Percentiles rank a stretch among this genome's conserved stretches.
Evolutionary conservation across 2,113 vertebrate genomes (phyloP).

Genomic region (Misgurnus anguillicaudatus): DNA sequence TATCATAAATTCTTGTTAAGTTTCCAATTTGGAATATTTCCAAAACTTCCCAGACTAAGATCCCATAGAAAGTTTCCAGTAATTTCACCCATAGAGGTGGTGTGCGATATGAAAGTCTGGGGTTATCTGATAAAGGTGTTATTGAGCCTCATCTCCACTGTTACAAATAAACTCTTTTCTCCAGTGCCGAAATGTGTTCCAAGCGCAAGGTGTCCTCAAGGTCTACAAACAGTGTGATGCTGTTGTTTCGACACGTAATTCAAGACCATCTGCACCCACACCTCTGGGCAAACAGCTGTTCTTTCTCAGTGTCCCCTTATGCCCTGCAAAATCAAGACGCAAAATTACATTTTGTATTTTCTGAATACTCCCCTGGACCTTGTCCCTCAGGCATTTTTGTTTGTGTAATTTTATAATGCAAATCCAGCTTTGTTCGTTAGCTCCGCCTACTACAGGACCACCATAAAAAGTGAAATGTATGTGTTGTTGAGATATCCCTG

Average conservation of each 20-base stretch:
- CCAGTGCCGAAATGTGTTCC: not conserved
- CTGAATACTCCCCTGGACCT: not conserved
- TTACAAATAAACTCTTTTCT: not conserved
- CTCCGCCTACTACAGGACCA: no score
- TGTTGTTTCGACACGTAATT: conserved; percentile 5
- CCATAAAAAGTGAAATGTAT: no score
- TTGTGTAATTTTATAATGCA: not conserved
- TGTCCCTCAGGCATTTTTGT: not conserved
- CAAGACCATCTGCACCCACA: not conserved
- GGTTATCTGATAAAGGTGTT: not conserved
- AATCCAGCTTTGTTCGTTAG: not conserved
- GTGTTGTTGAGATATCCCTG: no score
- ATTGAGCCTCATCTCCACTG: not conserved
- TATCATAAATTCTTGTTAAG: no score
- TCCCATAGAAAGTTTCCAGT: no score
- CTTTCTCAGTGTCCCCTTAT: not conserved
- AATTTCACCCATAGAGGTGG: no score
- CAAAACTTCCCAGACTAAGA: no score
- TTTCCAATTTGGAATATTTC: no score
- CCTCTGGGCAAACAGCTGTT: conserved; percentile 2
- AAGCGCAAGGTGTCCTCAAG: conserved; percentile 12
- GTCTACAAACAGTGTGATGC: conserved; percentile 3
- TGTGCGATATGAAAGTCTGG: no score
- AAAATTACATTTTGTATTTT: not conserved
- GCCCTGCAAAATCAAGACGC: not conserved